A percentile compares a stretch with the other conserved stretches of the same genome.
Evolutionary conservation across 2,113 vertebrate species (phyloP).

Genomic region (Canis aureus): DNA sequence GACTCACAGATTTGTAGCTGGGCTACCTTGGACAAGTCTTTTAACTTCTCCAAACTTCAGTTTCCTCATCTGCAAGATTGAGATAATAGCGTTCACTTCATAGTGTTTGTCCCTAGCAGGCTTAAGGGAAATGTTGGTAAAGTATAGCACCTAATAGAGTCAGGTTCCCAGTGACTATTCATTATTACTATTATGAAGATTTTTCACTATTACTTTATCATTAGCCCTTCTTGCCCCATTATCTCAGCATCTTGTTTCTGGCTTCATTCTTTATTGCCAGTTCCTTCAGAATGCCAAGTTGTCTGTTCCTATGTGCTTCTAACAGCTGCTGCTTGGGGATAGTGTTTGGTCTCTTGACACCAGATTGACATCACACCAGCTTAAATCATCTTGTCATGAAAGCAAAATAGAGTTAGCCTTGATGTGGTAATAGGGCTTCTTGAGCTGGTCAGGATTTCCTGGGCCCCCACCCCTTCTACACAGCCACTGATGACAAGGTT

Average conservation of each 20-base stretch:
- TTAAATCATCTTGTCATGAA: neutral
- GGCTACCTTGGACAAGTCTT: neutral
- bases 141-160: neutral
- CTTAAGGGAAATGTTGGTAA: neutral
- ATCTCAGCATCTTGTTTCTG: neutral
- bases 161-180: neutral
- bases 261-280: neutral
- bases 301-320: neutral
- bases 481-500: neutral
- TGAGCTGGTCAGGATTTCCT: neutral
- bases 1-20: neutral
- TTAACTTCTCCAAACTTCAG: neutral
- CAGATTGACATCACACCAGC: neutral
- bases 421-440: neutral
- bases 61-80: neutral
- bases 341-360: neutral
- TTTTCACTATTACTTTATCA: neutral
- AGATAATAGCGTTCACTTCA: neutral
- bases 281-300: neutral
- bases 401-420: neutral
- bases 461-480: too few species aligned
- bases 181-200: neutral
- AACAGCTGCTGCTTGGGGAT: neutral
- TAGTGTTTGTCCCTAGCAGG: neutral
- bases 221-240: neutral